Evolutionary conservation across 2,797 vertebrate genomes (phyloP).

Genomic region (Alectoris magna): DNA sequence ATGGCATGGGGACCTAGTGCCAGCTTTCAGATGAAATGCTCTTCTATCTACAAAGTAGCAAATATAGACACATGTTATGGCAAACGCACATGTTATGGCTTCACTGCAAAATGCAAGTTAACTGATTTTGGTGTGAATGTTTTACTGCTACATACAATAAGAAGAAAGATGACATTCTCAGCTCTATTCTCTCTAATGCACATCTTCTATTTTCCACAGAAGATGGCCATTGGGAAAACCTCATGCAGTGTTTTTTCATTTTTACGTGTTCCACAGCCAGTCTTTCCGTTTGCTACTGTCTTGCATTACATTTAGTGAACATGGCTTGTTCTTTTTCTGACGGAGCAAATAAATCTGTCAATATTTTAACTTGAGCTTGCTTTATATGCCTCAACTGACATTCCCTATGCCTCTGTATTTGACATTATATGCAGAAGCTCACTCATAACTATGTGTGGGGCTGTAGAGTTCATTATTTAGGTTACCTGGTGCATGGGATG

Average conservation of each 20-base stretch:
- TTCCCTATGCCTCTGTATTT: not conserved
- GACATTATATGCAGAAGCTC: conserved; percentile 14
- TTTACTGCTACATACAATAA: not conserved
- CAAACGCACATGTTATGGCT: not conserved
- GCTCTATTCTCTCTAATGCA: not conserved
- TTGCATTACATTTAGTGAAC: not conserved
- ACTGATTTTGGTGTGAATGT: not conserved
- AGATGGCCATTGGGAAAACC: not conserved
- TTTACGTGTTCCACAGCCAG: not conserved
- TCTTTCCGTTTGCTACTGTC: not conserved
- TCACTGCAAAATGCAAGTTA: not conserved
- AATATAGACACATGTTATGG: not conserved
- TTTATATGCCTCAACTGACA: not conserved
- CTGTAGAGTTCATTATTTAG: not conserved
- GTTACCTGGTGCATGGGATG: not conserved
- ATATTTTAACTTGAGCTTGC: not conserved
- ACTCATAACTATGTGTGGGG: conserved; percentile 9
- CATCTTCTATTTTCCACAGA: not conserved
- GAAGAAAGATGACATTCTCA: not conserved
- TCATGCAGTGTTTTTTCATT: not conserved
- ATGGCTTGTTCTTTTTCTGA: not conserved
- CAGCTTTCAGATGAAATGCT: not conserved
- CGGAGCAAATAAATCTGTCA: conserved; percentile 23
- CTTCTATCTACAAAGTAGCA: not conserved
- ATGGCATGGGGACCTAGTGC: not conserved